Evolutionary conservation across 1,140 invertebrate genomes (phyloP), one percentile per base, ranked within the genome.

Genomic region (Belonocnema kinseyi): DNA sequence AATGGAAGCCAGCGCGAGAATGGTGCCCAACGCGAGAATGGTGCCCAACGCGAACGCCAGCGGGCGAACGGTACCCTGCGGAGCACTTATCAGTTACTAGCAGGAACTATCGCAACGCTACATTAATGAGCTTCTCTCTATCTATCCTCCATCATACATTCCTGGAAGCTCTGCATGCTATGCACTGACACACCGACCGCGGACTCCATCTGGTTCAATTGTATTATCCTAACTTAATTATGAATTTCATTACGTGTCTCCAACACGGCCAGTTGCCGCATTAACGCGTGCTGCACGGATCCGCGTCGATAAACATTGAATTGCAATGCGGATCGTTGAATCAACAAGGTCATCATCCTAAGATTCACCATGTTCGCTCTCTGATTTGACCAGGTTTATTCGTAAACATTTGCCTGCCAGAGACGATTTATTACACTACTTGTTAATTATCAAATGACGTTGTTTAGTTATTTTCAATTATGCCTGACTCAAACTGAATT

Each of bases 171-270:
- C 73, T 76, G 50, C 16, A 53, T 51, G 75, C 54, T 54, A 33
- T 74, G 77, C 75, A 76, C 74, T 56, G 73, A 73, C 73, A 75
- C 75, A 71, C 75, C 73, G 75, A 53, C 74, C 76, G 75, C 53
- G 78, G 79, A 83, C 76, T 81, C 82, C 77, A 81, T 79, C 77
- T 78, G 80, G 80, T 83, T 81, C 80, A 83, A 83, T 83, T 83
- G 78, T 82, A 83, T 83, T 83, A 83, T 80, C 78, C 77, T 80
- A 83, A 83, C 75, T 83, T 80, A 77, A 83, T 83, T 83, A 83
- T 81, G 72, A 82, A 83, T 83, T 83, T 83, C 82, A 83, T 83
- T 80, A 80, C 82, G 71, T 80, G 78, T 79, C 76, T 78, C 77
- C 79, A 76, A 80, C 78, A 80, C 79, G 77, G 79, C 80, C 78